Percentiles rank a stretch among this genome's conserved stretches.
phyloP scores from a whole-genome alignment of 35 echinoderm and acorn worm genomes.

The Patiria miniata region DNA sequence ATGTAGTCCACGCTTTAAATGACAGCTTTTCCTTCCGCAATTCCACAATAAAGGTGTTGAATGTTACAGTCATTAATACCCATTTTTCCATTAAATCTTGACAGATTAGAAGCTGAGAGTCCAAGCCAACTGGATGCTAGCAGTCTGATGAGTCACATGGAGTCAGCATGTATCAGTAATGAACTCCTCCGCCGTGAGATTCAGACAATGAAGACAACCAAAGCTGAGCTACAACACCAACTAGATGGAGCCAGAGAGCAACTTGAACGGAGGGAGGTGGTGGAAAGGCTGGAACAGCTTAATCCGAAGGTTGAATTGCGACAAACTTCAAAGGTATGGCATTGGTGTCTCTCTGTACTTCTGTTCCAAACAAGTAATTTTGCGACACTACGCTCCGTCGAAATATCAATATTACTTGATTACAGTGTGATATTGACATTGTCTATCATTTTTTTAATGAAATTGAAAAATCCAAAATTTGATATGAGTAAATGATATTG shows the following conservation, averaged over 20 bases:
- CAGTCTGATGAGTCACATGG: slow-evolving; percentile 46
- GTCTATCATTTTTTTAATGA: too few species aligned
- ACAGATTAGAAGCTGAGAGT: slow-evolving; percentile 39
- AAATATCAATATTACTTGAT: too few species aligned
- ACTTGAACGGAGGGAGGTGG: too few species aligned
- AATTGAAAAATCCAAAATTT: too few species aligned
- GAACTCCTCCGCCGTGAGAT: slow-evolving; percentile 57
- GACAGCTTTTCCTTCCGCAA: too few species aligned
- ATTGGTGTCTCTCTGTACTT: not conserved
- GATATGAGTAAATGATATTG: too few species aligned
- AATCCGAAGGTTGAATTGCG: not conserved
- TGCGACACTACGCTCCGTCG: too few species aligned
- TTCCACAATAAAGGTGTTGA: too few species aligned
- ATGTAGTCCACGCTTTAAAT: not conserved
- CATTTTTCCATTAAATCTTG: not conserved
- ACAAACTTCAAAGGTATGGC: not conserved
- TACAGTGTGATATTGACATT: too few species aligned
- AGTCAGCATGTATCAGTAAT: slow-evolving; percentile 69
- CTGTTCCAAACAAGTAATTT: too few species aligned
- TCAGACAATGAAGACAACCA: slow-evolving; percentile 9
- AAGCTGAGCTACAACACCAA: not conserved
- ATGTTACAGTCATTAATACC: too few species aligned
- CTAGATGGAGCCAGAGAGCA: slow-evolving; percentile 3
- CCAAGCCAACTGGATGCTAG: slow-evolving; percentile 19
- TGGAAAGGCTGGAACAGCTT: not conserved